Base-by-base conservation (phyloP, 2,113 vertebrate species). In the Marcusenius ussheri region DNA sequence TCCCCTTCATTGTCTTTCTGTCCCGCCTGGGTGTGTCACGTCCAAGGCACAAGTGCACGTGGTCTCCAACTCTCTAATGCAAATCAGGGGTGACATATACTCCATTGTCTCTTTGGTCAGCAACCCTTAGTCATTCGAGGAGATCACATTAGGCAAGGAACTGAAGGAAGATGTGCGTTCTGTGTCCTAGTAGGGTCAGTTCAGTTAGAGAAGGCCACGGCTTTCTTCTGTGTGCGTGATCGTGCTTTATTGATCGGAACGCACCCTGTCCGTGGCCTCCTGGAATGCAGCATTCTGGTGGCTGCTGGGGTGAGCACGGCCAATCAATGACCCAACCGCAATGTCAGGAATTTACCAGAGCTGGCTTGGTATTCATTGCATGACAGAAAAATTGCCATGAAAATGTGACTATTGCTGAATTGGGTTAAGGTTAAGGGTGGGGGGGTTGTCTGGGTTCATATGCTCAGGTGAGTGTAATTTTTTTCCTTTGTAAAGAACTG, bases 181-280 rank as follows among this genome's bases (percentile, higher is more conserved):
- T 77, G 70, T 3, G 27, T 77, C 4, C 4, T 77, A 39, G 35
- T 80, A 19, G 89, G 88, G 89, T 91, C 91, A 89, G 83, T n/a
- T 80, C 88, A 94, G 93, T 95, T 95, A 93, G 31, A 89, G 90
- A 93, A 93, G 93, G 92, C 91, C 83, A 46, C 50, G 21, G 93
- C 90, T 92, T 80, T 91, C 92, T 92, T 88, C 92, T 91, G 91
- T 91, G 39, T 83, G 31, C 50, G 1, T 83, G 91, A 89, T 90
- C 89, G 70, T 70, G 88, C 87, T 90, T 94, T 94, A 95, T 95
- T 88, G 92, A 95, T 94, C 92, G 91, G 83, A 89, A 91, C 88
- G 56, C 15, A 88, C 91, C 92, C 91, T 49, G 2, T 87, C 90
- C 93, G 94, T 92, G 93, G 93, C 93, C 91, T 83, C 92, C 10